phyloP scores from a whole-genome alignment of 2,113 vertebrate species.

The Eclectus roratus region DNA sequence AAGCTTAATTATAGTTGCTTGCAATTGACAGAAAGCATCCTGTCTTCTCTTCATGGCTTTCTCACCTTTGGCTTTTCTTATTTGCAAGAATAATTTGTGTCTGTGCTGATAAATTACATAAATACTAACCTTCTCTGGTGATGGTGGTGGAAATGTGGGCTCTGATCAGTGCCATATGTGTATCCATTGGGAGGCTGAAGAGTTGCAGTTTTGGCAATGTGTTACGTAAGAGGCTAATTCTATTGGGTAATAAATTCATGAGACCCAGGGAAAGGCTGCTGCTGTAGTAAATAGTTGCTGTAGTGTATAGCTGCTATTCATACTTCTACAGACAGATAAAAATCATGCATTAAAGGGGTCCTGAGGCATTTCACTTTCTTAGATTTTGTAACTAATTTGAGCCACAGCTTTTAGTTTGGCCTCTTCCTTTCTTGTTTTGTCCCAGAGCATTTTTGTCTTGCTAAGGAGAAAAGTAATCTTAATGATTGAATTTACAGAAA shows the following conservation, averaged over 20 bases:
- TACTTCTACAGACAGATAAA: neutral
- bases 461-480: neutral
- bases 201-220: neutral
- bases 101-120: fast-evolving
- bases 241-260: neutral
- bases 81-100: neutral
- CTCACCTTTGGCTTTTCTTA: neutral
- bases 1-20: neutral
- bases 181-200: neutral
- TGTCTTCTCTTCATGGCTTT: neutral
- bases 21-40: neutral
- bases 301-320: neutral
- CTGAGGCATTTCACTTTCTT: neutral
- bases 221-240: neutral
- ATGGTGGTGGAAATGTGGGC: neutral
- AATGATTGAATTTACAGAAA: slow-evolving; percentile 8
- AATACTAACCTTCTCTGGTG: neutral
- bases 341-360: neutral
- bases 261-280: neutral
- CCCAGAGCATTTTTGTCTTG: neutral
- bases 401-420: neutral
- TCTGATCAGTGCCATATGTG: neutral
- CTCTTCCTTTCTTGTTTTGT: neutral
- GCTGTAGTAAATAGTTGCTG: neutral
- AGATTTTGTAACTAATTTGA: slow-evolving; percentile 15